A percentile compares a stretch with the other conserved stretches of the same genome.
These are phyloP conservation scores for Dendrocopos noguchii DNA, from an alignment of 2,113 vertebrate species.

Conservation along the genomic window DNA sequence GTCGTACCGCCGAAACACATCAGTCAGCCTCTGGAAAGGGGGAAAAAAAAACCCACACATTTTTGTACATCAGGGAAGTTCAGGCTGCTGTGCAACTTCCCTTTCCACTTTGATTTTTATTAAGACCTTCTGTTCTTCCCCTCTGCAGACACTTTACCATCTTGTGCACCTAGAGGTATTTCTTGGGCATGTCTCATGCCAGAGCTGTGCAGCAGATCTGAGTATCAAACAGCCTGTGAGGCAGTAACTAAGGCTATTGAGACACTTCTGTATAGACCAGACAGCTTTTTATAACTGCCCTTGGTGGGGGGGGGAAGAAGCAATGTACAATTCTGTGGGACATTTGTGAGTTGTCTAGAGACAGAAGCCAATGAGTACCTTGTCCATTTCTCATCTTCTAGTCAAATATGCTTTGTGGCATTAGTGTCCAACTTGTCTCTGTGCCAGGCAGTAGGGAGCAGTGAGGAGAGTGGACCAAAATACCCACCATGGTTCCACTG, in stretches of 20 bases:
- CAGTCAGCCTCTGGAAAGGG: constrained; percentile 88
- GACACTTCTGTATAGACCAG: not conserved
- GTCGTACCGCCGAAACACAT: constrained; percentile 93
- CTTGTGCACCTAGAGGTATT: accelerated
- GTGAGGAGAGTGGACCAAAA: accelerated
- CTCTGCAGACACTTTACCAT: not conserved
- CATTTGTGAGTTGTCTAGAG: not conserved
- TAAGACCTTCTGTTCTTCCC: not conserved
- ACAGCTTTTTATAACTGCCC: not conserved
- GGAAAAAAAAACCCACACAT: not conserved
- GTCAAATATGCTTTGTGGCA: not conserved
- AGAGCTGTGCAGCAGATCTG: not conserved
- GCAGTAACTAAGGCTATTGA: not conserved
- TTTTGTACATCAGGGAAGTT: not conserved
- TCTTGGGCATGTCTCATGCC: not conserved
- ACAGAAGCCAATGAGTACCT: not conserved
- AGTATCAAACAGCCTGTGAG: not conserved
- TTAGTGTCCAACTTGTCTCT: not conserved
- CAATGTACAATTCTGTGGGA: not conserved
- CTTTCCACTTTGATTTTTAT: not conserved
- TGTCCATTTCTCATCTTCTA: not conserved
- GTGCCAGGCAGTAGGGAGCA: accelerated
- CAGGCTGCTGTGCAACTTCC: not conserved
- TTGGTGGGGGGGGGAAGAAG: not conserved
- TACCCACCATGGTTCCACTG: not conserved